These are phyloP conservation scores for Hippocampus barbouri DNA, from an alignment of 2,113 vertebrate genomes.

Conservation along the genomic window DNA sequence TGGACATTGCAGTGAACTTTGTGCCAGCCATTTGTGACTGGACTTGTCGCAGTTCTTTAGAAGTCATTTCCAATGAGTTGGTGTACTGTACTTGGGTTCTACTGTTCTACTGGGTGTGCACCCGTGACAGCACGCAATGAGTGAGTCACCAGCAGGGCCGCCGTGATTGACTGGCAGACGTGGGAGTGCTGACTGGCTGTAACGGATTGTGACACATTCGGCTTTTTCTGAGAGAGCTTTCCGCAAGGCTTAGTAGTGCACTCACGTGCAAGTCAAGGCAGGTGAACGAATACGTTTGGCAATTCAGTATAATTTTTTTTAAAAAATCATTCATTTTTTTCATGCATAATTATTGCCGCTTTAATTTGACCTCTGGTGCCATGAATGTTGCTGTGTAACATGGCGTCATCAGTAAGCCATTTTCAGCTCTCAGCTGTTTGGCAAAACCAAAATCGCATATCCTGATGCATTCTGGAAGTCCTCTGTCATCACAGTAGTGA, in stretches of 20 bases:
- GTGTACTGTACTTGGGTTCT: too few species aligned
- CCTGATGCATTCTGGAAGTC: conserved; percentile 85
- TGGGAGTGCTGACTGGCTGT: too few species aligned
- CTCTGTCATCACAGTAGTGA: conserved; percentile 88
- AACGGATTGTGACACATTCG: too few species aligned
- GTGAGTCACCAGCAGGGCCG: too few species aligned
- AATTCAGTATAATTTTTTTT: background rate
- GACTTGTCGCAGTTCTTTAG: too few species aligned
- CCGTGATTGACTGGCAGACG: too few species aligned
- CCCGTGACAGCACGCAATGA: too few species aligned
- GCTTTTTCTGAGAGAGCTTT: too few species aligned
- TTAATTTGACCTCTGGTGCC: conserved; percentile 82
- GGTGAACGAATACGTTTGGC: background rate
- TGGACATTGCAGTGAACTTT: background rate
- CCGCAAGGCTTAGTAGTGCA: too few species aligned
- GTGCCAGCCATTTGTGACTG: too few species aligned
- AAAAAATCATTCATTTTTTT: background rate
- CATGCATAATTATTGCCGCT: background rate
- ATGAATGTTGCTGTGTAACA: conserved; percentile 97
- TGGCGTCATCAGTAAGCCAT: conserved; percentile 92
- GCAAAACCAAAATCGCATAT: conserved; percentile 93
- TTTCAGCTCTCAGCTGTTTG: conserved; percentile 91
- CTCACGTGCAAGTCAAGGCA: background rate
- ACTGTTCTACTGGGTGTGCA: too few species aligned
- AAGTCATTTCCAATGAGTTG: too few species aligned